Evolutionary conservation across 2,797 vertebrate species (phyloP).

Genomic region (Coregonus sp.): DNA sequence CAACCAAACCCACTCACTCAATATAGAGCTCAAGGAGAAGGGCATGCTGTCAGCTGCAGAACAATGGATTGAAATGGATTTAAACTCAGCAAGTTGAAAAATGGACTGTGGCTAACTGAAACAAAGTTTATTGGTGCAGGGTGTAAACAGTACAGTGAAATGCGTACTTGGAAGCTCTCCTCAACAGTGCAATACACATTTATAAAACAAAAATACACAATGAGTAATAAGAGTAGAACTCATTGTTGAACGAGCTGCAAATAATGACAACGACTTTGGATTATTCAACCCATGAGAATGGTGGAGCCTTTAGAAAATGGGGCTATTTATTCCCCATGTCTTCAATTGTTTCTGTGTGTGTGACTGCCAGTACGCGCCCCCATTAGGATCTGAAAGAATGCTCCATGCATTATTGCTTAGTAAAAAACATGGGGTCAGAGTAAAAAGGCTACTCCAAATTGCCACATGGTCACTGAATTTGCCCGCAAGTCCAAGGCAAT

Average conservation of each 20-base stretch:
- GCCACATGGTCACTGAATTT: constrained; percentile 25
- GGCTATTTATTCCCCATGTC: constrained; percentile 7
- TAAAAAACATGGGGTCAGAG: constrained; percentile 18
- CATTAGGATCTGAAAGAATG: constrained; percentile 27
- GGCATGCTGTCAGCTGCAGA: not conserved
- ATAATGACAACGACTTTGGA: constrained; percentile 22
- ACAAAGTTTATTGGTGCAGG: not conserved
- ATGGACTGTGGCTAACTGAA: constrained; percentile 5
- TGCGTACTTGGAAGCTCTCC: too few relatives aligned
- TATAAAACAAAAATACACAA: constrained; percentile 3
- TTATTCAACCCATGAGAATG: constrained; percentile 17
- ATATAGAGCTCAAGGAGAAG: too few relatives aligned
- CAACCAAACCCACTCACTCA: too few relatives aligned
- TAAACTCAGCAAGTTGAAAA: not conserved
- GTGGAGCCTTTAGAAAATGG: constrained; percentile 13
- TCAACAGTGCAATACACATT: too few relatives aligned
- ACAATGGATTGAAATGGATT: not conserved
- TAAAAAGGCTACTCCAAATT: constrained; percentile 32
- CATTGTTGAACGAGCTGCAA: constrained; percentile 13
- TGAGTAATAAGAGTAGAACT: constrained; percentile 22
- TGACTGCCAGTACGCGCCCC: constrained; percentile 28
- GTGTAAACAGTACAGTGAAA: too few relatives aligned
- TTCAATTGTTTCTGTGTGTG: not conserved
- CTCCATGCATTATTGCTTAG: constrained; percentile 28
- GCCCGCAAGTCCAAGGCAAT: constrained; percentile 32